phyloP scores from a whole-genome alignment of 2,888 invertebrate species.

The Elegia similella region DNA sequence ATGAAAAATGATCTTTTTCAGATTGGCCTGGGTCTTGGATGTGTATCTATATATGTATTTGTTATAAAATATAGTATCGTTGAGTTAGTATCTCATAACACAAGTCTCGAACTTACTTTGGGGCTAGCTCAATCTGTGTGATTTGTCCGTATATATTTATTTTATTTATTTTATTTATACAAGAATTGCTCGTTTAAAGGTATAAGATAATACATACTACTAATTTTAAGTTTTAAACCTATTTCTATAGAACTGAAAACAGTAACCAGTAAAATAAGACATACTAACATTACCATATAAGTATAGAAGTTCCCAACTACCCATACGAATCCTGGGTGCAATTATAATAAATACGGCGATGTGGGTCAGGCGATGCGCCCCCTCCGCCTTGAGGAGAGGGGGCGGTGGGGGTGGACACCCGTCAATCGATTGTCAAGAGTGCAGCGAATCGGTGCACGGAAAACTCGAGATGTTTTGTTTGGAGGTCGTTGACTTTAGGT shows the following conservation, averaged over 20 bases:
- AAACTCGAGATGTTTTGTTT: conserved; percentile 15
- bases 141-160: too few species aligned
- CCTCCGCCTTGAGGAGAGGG: conserved; percentile 24
- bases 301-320: conserved; percentile 35
- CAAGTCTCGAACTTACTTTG: too few species aligned
- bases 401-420: conserved; percentile 59
- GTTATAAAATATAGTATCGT: too few species aligned
- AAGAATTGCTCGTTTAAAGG: too few species aligned
- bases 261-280: conserved; percentile 1
- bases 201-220: too few species aligned
- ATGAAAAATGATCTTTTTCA: too few species aligned
- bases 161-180: too few species aligned
- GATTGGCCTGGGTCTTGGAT: too few species aligned
- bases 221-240: too few species aligned
- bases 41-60: too few species aligned
- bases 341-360: conserved; percentile 80
- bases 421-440: conserved; percentile 83
- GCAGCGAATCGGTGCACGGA: conserved; percentile 50
- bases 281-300: conserved; percentile 15
- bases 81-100: too few species aligned
- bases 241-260: background rate
- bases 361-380: conserved; percentile 61
- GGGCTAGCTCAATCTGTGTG: too few species aligned
- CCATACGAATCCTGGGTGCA: conserved; percentile 49
- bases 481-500: conserved; percentile 12